Evolutionary conservation across 2,113 vertebrate species (phyloP).

Genomic region (Condylura cristata): DNA sequence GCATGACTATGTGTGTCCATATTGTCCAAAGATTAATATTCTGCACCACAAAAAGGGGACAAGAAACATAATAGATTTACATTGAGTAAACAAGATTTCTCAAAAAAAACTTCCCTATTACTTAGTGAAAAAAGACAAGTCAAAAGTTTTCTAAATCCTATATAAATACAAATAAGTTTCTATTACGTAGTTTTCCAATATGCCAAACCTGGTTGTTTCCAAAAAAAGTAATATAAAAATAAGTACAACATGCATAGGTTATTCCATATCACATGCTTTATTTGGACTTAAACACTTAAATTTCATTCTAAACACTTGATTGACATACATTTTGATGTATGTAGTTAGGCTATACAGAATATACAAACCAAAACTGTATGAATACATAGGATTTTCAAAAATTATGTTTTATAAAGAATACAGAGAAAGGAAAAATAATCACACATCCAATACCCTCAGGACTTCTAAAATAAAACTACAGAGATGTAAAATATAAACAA

Average conservation of each 20-base stretch:
- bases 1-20: neutral
- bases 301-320: slow-evolving; percentile 83
- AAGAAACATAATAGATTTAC: slow-evolving; percentile 22
- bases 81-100: slow-evolving; percentile 25
- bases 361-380: slow-evolving; percentile 76
- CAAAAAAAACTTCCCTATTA: neutral
- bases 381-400: slow-evolving; percentile 80
- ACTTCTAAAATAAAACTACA: slow-evolving; percentile 75
- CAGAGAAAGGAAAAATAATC: slow-evolving; percentile 78
- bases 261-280: slow-evolving; percentile 88
- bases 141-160: slow-evolving; percentile 63
- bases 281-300: slow-evolving; percentile 84
- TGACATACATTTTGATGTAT: slow-evolving; percentile 85
- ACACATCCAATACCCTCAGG: slow-evolving; percentile 73
- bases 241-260: slow-evolving; percentile 86
- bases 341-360: slow-evolving; percentile 75
- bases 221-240: slow-evolving; percentile 69
- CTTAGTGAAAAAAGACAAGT: slow-evolving; percentile 37
- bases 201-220: slow-evolving; percentile 45
- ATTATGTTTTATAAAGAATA: slow-evolving; percentile 74
- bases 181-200: slow-evolving; percentile 49
- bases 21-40: neutral
- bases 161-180: slow-evolving; percentile 47
- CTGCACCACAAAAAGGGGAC: neutral
- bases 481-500: slow-evolving; percentile 77